Conservation (phyloP, 2,113 vertebrate genomes). For the Ictidomys tridecemlineatus region DNA sequence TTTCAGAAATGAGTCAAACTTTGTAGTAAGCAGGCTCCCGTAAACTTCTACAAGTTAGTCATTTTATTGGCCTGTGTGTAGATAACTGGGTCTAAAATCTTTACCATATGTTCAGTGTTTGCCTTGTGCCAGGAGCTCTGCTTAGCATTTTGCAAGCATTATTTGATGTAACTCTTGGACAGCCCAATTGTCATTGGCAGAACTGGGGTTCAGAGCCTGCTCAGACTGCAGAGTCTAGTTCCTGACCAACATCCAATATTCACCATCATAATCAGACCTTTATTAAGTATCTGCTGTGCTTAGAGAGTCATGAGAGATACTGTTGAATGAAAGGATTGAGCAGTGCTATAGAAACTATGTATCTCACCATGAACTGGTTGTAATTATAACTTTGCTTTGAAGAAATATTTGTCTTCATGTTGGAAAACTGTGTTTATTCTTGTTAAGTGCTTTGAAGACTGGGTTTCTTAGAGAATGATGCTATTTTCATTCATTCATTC, state of each 20-base stretch:
- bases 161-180: background rate
- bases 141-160: background rate
- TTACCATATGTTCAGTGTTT: background rate
- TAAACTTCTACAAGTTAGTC: background rate
- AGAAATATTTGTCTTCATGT: slow-evolving; percentile 32
- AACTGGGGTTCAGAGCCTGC: background rate
- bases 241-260: background rate
- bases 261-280: background rate
- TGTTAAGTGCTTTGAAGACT: background rate
- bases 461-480: background rate
- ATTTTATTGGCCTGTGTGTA: background rate
- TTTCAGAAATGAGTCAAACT: background rate
- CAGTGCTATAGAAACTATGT: background rate
- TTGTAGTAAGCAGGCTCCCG: background rate
- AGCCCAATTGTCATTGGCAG: background rate
- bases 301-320: background rate
- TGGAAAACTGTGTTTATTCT: background rate
- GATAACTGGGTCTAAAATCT: background rate
- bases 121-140: background rate
- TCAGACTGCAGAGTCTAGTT: background rate
- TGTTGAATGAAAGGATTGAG: background rate
- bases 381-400: slow-evolving; percentile 35
- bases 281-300: background rate
- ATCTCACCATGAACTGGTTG: background rate
- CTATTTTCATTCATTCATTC: slow-evolving; percentile 41